These are phyloP conservation scores for Leptinotarsa peninsularis DNA, from an alignment of 2,888 invertebrate genomes.

Conservation along the genomic window DNA sequence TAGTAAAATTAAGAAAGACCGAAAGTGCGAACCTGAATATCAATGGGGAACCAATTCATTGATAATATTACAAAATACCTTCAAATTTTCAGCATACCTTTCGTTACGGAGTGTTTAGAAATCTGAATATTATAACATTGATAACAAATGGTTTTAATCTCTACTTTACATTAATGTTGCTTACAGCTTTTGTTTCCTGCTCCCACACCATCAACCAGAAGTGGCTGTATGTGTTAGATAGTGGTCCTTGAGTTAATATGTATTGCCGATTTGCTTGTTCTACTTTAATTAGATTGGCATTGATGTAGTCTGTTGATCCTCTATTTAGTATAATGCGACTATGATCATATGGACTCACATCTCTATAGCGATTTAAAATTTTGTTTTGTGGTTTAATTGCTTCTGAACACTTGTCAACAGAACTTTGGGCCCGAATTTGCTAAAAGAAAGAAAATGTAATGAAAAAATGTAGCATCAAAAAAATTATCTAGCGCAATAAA, in stretches of 20 bases:
- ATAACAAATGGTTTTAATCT: background rate
- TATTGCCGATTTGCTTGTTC: conserved; percentile 88
- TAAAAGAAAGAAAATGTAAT: conserved; percentile 65
- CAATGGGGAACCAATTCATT: too few species aligned
- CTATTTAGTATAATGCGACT: conserved; percentile 84
- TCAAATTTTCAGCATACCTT: too few species aligned
- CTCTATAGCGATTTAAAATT: conserved; percentile 89
- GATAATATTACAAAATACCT: too few species aligned
- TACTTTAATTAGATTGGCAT: conserved; percentile 91
- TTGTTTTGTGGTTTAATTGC: conserved; percentile 84
- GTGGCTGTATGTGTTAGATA: conserved; percentile 87
- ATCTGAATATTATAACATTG: background rate
- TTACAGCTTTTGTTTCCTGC: conserved; percentile 81
- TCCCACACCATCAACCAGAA: conserved; percentile 99
- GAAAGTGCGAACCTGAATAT: too few species aligned
- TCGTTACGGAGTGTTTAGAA: too few species aligned
- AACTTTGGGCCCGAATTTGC: conserved; percentile 81
- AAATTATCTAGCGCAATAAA: too few species aligned
- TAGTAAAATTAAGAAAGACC: too few species aligned
- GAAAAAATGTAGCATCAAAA: background rate
- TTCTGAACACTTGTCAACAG: conserved; percentile 75
- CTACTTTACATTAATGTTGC: conserved; percentile 8
- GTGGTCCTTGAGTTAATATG: conserved; percentile 95
- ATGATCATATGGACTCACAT: conserved; percentile 97
- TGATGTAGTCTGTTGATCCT: conserved; percentile 88